These are phyloP conservation scores for Nerophis lumbriciformis DNA, from an alignment of 2,113 vertebrate species.

Conservation along the genomic window DNA sequence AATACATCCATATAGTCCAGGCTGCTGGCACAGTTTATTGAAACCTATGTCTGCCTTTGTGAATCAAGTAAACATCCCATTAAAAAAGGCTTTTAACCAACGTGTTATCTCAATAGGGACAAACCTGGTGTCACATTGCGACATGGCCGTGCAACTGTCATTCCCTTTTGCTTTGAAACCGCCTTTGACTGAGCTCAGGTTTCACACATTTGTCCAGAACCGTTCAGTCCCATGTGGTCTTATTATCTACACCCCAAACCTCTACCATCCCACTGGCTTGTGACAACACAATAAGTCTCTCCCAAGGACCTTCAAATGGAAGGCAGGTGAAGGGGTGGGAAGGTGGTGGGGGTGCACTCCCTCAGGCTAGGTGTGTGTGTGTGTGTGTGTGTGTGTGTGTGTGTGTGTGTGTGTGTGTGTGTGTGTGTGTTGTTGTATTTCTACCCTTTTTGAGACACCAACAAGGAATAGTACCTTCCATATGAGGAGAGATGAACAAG, in stretches of 20 bases:
- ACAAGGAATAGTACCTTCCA: too few relatives aligned
- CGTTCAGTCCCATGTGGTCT: slow-evolving; percentile 58
- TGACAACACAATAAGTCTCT: slow-evolving; percentile 49
- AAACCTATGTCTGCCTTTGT: not conserved
- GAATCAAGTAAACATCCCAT: not conserved
- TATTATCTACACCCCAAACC: slow-evolving; percentile 54
- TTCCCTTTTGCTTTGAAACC: slow-evolving; percentile 16
- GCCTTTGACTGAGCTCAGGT: slow-evolving; percentile 55
- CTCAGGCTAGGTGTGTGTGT: slow-evolving; percentile 30
- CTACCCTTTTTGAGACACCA: too few relatives aligned
- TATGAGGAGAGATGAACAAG: too few relatives aligned
- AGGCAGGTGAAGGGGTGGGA: slow-evolving; percentile 1
- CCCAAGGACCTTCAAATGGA: slow-evolving; percentile 39
- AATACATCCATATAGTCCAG: not conserved
- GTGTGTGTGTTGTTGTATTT: not conserved
- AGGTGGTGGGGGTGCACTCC: slow-evolving; percentile 10
- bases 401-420: not conserved
- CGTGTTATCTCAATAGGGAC: not conserved
- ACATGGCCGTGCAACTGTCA: slow-evolving; percentile 5
- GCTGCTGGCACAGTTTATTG: not conserved
- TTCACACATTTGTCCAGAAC: slow-evolving; percentile 38
- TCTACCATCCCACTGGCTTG: slow-evolving; percentile 21
- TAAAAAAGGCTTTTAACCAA: not conserved
- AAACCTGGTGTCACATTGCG: slow-evolving; percentile 4
- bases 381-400: slow-evolving; percentile 19